These are phyloP conservation scores for Ophioninae sp. DNA, from an alignment of 2,888 invertebrate species.

Conservation along the genomic window DNA sequence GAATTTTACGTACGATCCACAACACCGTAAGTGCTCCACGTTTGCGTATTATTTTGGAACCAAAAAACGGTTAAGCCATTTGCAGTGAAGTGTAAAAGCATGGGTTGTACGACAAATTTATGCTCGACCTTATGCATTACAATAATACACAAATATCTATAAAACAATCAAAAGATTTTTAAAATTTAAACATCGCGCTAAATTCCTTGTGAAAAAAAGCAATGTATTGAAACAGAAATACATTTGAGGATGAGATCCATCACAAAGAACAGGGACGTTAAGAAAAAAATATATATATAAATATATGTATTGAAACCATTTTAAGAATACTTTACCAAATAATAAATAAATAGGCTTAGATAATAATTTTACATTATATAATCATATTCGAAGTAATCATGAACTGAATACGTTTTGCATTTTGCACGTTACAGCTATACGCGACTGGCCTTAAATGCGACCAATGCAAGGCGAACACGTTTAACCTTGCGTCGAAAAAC, in stretches of 20 bases:
- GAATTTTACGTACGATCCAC: slow-evolving; percentile 33
- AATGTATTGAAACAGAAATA: background rate
- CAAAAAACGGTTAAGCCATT: background rate
- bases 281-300: background rate
- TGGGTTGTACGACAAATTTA: background rate
- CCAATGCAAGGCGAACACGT: slow-evolving; percentile 92
- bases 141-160: background rate
- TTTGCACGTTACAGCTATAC: slow-evolving; percentile 82
- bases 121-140: background rate
- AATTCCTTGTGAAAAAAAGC: background rate
- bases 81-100: background rate
- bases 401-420: slow-evolving; percentile 72
- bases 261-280: background rate
- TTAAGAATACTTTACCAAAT: background rate
- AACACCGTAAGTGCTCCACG: slow-evolving; percentile 52
- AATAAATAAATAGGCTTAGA: background rate
- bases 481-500: slow-evolving; percentile 90
- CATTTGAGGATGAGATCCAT: background rate
- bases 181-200: background rate
- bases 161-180: background rate
- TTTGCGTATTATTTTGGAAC: background rate
- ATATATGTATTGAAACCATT: background rate
- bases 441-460: slow-evolving; percentile 93
- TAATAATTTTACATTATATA: background rate
- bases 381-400: background rate